These are phyloP conservation scores for Drosophila nigromelanica DNA, from an alignment of 1,140 invertebrate species.

Conservation along the genomic window DNA sequence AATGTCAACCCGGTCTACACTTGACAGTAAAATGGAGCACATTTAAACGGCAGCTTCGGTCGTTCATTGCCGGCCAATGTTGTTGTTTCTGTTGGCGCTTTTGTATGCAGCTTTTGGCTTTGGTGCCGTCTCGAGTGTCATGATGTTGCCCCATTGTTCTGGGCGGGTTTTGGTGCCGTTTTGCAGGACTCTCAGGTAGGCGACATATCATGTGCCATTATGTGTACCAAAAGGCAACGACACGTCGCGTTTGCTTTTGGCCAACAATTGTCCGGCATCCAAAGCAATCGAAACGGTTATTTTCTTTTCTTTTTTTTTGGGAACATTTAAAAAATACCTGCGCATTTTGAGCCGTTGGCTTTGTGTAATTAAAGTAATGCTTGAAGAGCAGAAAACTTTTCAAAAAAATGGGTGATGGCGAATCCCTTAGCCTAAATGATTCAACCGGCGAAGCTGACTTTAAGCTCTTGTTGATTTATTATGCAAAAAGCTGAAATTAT, in stretches of 20 bases:
- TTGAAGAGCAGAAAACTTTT: constrained; percentile 62
- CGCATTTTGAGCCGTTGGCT: constrained; percentile 26
- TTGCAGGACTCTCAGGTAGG: constrained; percentile 60
- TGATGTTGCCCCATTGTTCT: constrained; percentile 60
- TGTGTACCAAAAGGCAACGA: constrained; percentile 65
- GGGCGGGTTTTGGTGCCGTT: neutral
- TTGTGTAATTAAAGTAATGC: constrained; percentile 76
- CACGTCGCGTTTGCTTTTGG: constrained; percentile 47
- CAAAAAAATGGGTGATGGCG: constrained; percentile 53
- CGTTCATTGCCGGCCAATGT: constrained; percentile 16
- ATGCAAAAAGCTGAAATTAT: constrained; percentile 72
- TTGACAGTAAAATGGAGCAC: constrained; percentile 81
- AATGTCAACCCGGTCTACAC: constrained; percentile 76
- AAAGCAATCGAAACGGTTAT: constrained; percentile 16
- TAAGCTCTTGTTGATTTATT: constrained; percentile 73
- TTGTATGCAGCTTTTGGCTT: constrained; percentile 60
- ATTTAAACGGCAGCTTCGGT: constrained; percentile 64
- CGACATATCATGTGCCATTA: constrained; percentile 79
- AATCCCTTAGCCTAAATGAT: constrained; percentile 15
- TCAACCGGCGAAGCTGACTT: constrained; percentile 15
- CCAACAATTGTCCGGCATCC: constrained; percentile 35
- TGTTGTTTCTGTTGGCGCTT: constrained; percentile 26
- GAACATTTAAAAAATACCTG: constrained; percentile 73
- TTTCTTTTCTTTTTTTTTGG: constrained; percentile 1
- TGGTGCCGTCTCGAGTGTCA: constrained; percentile 66